Evolutionary conservation across 2,888 invertebrate genomes (phyloP).

Genomic region (Nemoura dubitans): DNA sequence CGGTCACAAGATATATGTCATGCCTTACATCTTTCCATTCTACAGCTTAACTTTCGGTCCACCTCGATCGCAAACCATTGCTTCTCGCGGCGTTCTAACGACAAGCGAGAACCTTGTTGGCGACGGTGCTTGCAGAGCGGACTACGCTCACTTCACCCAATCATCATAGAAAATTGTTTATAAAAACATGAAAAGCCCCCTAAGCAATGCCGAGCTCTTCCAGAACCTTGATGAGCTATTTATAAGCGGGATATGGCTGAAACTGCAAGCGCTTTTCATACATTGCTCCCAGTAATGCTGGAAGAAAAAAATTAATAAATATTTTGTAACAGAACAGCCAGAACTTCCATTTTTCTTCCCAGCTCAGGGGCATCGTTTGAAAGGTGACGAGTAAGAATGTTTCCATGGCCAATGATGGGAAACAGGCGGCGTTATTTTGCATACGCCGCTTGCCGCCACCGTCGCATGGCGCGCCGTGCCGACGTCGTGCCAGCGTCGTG

Average conservation of each 20-base stretch:
- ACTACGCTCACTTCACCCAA: background rate
- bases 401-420: background rate
- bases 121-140: background rate
- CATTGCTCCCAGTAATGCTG: background rate
- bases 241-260: background rate
- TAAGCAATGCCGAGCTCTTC: background rate
- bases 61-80: background rate
- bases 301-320: background rate
- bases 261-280: background rate
- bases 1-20: conserved; percentile 55
- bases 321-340: background rate
- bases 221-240: background rate
- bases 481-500: no score
- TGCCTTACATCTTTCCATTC: conserved; percentile 54
- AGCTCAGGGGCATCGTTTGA: background rate
- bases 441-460: background rate
- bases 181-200: background rate
- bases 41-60: conserved; percentile 3
- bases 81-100: background rate
- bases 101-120: background rate
- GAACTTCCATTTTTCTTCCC: background rate
- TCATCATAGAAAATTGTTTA: background rate
- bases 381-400: background rate
- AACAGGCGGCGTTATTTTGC: background rate
- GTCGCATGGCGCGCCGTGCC: background rate